Evolutionary conservation across 2,113 vertebrate genomes (phyloP).

Genomic region (Lasiurus borealis): DNA sequence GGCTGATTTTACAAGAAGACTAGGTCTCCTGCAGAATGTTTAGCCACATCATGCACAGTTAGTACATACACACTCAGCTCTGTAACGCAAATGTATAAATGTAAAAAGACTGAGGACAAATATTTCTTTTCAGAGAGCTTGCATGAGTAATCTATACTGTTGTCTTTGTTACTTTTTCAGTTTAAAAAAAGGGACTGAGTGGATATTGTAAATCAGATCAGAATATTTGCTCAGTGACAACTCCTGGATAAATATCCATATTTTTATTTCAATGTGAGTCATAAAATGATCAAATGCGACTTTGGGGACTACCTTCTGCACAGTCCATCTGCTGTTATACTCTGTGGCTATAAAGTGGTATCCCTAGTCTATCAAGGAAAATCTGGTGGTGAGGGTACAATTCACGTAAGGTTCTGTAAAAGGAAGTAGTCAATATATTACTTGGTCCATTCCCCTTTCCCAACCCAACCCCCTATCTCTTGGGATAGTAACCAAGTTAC

Average conservation of each 20-base stretch:
- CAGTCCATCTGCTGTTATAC: conserved; percentile 82
- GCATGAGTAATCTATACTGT: conserved; percentile 71
- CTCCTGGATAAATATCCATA: conserved; percentile 81
- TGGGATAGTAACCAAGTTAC: conserved; percentile 81
- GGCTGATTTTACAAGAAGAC: background rate
- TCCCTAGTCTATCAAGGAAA: conserved; percentile 79
- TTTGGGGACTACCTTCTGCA: conserved; percentile 81
- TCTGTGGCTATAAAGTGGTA: conserved; percentile 69
- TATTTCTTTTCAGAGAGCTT: conserved; percentile 61
- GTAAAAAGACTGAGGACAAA: background rate
- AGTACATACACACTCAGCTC: background rate
- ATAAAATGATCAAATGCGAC: conserved; percentile 84
- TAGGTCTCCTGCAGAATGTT: background rate
- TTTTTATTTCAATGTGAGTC: conserved; percentile 84
- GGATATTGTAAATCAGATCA: conserved; percentile 78
- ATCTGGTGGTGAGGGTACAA: conserved; percentile 59
- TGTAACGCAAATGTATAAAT: conserved; percentile 21
- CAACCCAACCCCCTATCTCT: background rate
- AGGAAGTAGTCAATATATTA: conserved; percentile 79
- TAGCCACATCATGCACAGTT: background rate
- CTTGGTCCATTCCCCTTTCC: conserved; percentile 73
- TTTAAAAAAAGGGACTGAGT: conserved; percentile 78
- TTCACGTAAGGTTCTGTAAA: conserved; percentile 78
- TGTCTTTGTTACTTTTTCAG: conserved; percentile 65
- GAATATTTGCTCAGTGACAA: conserved; percentile 81